These are phyloP conservation scores for Hydriomena furcata DNA, from an alignment of 2,888 invertebrate species.

Conservation along the genomic window DNA sequence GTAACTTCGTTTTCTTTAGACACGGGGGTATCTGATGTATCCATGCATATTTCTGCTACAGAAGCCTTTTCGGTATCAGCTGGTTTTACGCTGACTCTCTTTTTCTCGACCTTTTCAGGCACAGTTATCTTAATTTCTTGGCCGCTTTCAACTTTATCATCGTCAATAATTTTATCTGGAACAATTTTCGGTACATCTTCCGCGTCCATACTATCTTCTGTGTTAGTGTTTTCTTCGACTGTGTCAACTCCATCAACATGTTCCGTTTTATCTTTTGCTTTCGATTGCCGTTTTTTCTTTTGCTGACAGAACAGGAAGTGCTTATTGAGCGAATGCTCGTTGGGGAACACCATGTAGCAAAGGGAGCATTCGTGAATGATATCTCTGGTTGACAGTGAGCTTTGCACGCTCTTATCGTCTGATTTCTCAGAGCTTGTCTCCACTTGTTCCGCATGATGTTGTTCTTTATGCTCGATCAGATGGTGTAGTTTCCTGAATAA, in stretches of 20 bases:
- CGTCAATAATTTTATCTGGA: slow-evolving; percentile 28
- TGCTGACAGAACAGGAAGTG: slow-evolving; percentile 65
- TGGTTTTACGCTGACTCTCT: slow-evolving; percentile 22
- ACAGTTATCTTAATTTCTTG: slow-evolving; percentile 5
- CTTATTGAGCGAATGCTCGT: slow-evolving; percentile 76
- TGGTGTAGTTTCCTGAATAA: slow-evolving; percentile 73
- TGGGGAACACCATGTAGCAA: slow-evolving; percentile 81
- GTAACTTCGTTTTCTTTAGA: slow-evolving; percentile 28
- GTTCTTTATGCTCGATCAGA: slow-evolving; percentile 76
- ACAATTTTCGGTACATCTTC: slow-evolving; percentile 33
- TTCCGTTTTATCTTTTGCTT: slow-evolving; percentile 44
- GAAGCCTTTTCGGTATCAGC: slow-evolving; percentile 7
- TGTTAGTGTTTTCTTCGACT: slow-evolving; percentile 31
- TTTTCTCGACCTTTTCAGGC: slow-evolving; percentile 30
- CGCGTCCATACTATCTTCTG: slow-evolving; percentile 32
- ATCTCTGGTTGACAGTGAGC: slow-evolving; percentile 71
- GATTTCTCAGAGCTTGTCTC: slow-evolving; percentile 73
- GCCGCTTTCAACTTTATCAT: slow-evolving; percentile 10
- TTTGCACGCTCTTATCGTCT: slow-evolving; percentile 73
- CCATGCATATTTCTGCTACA: slow-evolving; percentile 13
- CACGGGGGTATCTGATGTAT: slow-evolving; percentile 30
- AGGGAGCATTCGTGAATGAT: slow-evolving; percentile 80
- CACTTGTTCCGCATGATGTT: slow-evolving; percentile 48
- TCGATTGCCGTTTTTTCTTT: slow-evolving; percentile 70
- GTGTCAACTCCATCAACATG: slow-evolving; percentile 35